Base-by-base conservation (phyloP, 1,140 invertebrate species). In the Drosophila busckii region DNA sequence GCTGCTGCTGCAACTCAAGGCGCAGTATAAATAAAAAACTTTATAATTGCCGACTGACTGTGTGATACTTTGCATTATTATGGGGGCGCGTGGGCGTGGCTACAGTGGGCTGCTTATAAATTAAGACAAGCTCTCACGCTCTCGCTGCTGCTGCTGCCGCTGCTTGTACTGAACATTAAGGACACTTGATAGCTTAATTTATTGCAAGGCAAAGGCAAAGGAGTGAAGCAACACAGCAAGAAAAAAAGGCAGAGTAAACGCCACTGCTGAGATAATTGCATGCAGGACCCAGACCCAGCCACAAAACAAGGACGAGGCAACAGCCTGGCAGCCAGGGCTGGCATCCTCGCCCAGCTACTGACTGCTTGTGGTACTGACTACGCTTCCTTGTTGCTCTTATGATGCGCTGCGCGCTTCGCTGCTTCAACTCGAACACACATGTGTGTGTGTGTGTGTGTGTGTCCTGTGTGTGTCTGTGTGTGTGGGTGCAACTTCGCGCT, bases 151-250 rank as follows among this genome's bases (percentile, higher is more conserved):
- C 9, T 41, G 37, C 23, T 29, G 25, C 31, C 52, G 64, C 28
- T 45, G 61, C 37, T 62, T 65, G 61, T 44, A 46, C 45, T 65
- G 76, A 83, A 65, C 75, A 82, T 82, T 82, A 82, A 82, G 75
- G 75, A 82, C 76, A 82, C 75, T 82, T 82, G 75, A 82, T 82
- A 82, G 76, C 75, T 82, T 82, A 82, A 82, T 82, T 82, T 82
- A 82, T 82, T 75, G 70, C 70, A 31, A 68, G 75, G 68, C 73
- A 48, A 46, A n/a, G n/a, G n/a, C n/a, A n/a, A n/a, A n/a, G n/a
- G n/a, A n/a, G n/a, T n/a, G n/a, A n/a, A n/a, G n/a, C n/a, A n/a
- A n/a, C n/a, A n/a, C n/a, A n/a, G n/a, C n/a, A n/a, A n/a, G n/a
- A n/a, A n/a, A 19, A 65, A 68, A 63, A 67, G 48, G 59, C 73